These are phyloP conservation scores for Melitaea cinxia DNA, from an alignment of 1,140 invertebrate genomes.

Conservation along the genomic window DNA sequence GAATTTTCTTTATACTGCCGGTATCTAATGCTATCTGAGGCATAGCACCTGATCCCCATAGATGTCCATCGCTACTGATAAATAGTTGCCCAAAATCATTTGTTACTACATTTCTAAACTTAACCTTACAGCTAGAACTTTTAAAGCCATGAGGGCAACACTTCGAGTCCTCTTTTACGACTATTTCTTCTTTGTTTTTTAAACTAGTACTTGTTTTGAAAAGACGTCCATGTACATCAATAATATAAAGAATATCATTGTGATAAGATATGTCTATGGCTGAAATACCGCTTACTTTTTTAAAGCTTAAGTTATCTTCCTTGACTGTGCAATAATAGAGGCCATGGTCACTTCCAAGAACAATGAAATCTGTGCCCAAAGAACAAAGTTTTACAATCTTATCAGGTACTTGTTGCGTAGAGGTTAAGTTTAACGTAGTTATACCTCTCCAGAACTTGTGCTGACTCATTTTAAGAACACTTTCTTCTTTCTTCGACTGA, in stretches of 20 bases:
- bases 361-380: slow-evolving; percentile 66
- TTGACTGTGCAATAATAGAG: slow-evolving; percentile 71
- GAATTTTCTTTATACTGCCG: slow-evolving; percentile 84
- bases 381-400: slow-evolving; percentile 76
- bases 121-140: slow-evolving; percentile 83
- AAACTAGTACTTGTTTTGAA: slow-evolving; percentile 83
- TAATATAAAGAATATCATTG: slow-evolving; percentile 83
- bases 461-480: slow-evolving; percentile 67
- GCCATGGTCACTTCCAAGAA: slow-evolving; percentile 73
- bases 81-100: slow-evolving; percentile 84
- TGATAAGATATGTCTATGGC: slow-evolving; percentile 85
- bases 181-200: slow-evolving; percentile 82
- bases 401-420: slow-evolving; percentile 68
- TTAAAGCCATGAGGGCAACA: slow-evolving; percentile 85
- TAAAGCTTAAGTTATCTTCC: slow-evolving; percentile 64
- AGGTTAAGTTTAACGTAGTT: slow-evolving; percentile 57
- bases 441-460: slow-evolving; percentile 77
- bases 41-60: slow-evolving; percentile 89
- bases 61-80: slow-evolving; percentile 85
- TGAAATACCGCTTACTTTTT: slow-evolving; percentile 67
- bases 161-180: slow-evolving; percentile 84
- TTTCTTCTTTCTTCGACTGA: slow-evolving; percentile 45
- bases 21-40: slow-evolving; percentile 86
- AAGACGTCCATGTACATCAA: slow-evolving; percentile 84
- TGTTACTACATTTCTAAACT: slow-evolving; percentile 84